Conservation (phyloP, 1,140 invertebrate species). For the Sarcophaga bullata region DNA sequence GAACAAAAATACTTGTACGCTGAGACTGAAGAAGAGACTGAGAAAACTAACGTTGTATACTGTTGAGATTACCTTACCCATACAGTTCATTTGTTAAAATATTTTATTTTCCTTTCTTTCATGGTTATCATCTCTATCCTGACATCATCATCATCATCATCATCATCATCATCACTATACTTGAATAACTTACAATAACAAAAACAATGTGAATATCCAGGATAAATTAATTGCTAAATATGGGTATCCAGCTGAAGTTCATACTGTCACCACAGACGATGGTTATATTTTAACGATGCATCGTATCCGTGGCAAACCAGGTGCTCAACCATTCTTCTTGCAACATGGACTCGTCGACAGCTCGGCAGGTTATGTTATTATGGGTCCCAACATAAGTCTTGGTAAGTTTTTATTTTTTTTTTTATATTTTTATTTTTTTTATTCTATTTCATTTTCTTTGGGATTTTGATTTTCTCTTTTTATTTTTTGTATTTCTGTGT, state of each 20-base stretch:
- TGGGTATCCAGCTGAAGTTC: constrained; percentile 71
- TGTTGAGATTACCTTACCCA: too few species aligned
- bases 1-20: background rate
- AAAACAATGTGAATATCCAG: constrained; percentile 45
- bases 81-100: constrained; percentile 7
- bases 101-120: constrained; percentile 9
- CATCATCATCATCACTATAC: background rate
- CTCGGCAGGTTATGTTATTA: constrained; percentile 70
- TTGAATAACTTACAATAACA: background rate
- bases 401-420: constrained; percentile 56
- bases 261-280: constrained; percentile 68
- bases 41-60: too few species aligned
- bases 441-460: background rate
- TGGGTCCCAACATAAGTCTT: constrained; percentile 68
- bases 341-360: constrained; percentile 74
- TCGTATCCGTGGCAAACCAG: constrained; percentile 55
- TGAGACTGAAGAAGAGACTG: too few species aligned
- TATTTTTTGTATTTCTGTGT: background rate
- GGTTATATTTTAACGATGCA: constrained; percentile 70
- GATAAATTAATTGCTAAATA: constrained; percentile 68
- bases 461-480: background rate
- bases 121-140: constrained; percentile 19
- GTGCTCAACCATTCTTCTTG: constrained; percentile 69
- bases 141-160: background rate
- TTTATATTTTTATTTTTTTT: background rate